Conservation (phyloP, 2,113 vertebrate genomes). For the Acinonyx jubatus region DNA sequence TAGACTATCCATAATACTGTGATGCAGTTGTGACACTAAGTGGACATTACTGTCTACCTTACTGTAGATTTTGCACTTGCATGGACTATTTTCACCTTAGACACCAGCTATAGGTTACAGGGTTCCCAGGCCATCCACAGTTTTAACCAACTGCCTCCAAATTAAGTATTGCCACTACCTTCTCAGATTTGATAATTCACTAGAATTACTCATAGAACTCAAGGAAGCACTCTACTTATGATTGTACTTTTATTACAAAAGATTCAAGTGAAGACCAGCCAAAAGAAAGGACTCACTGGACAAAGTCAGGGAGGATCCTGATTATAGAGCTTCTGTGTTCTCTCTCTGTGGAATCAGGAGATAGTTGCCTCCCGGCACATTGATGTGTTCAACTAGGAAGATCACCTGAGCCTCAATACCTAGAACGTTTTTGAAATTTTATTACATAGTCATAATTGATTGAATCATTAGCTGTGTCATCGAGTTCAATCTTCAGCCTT, state of each 20-base stretch:
- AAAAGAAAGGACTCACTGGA: not conserved
- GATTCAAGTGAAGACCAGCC: not conserved
- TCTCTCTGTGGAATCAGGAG: not conserved
- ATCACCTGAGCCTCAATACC: not conserved
- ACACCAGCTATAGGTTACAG: not conserved
- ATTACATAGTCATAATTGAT: not conserved
- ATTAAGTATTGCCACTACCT: not conserved
- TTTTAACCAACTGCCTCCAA: not conserved
- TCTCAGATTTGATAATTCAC: not conserved
- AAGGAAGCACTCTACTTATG: not conserved
- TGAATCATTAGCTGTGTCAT: not conserved
- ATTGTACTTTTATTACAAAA: not conserved
- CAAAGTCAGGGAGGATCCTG: not conserved
- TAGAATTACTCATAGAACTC: not conserved
- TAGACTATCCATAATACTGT: not conserved
- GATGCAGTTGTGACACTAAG: not conserved
- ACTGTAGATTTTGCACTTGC: not conserved
- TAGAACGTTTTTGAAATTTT: not conserved
- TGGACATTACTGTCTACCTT: too few relatives aligned
- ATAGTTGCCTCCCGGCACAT: not conserved
- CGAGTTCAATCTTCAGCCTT: not conserved
- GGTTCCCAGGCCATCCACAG: not conserved
- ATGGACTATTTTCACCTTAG: not conserved
- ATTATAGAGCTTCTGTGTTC: not conserved
- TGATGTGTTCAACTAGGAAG: not conserved